Evolutionary conservation across 2,113 vertebrate genomes (phyloP).

Genomic region (Ammodytes dubius): DNA sequence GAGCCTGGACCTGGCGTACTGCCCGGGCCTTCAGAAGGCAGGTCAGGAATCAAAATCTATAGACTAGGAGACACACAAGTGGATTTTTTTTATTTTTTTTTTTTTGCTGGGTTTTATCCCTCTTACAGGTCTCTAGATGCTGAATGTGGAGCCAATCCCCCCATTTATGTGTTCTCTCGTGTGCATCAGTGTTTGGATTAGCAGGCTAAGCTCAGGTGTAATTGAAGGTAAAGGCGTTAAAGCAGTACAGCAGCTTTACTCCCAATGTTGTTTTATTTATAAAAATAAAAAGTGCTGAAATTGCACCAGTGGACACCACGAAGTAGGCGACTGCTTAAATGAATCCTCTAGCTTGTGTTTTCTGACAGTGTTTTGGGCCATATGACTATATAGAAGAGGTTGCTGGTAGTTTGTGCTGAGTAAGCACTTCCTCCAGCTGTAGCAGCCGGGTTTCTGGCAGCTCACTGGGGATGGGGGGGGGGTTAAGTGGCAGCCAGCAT

Average conservation of each 20-base stretch:
- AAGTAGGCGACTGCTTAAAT: constrained; percentile 22
- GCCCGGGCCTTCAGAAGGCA: constrained; percentile 27
- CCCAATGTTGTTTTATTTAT: not conserved
- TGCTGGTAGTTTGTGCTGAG: constrained; percentile 48
- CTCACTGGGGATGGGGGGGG: not conserved
- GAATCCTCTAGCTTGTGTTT: constrained; percentile 41
- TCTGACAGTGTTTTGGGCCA: constrained; percentile 14
- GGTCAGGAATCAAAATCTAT: constrained; percentile 34
- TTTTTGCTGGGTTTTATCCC: not conserved
- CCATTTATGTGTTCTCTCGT: not conserved
- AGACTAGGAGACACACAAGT: not conserved
- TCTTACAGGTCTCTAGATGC: not conserved
- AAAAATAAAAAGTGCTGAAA: constrained; percentile 36
- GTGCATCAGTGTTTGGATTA: constrained; percentile 11
- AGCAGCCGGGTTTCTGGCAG: constrained; percentile 38
- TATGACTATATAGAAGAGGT: constrained; percentile 14
- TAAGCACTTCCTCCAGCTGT: constrained; percentile 49
- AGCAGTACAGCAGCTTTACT: not conserved
- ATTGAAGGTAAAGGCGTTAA: constrained; percentile 16
- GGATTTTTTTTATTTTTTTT: constrained; percentile 14
- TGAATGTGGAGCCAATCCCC: constrained; percentile 5
- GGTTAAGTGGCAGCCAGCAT: not conserved
- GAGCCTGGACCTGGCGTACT: constrained; percentile 43
- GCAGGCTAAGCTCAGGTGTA: constrained; percentile 3
- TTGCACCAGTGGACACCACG: not conserved